Percentiles rank a stretch among this genome's conserved stretches.
Evolutionary conservation across 2,888 invertebrate species (phyloP).

Genomic region (Platycheirus rosarum): DNA sequence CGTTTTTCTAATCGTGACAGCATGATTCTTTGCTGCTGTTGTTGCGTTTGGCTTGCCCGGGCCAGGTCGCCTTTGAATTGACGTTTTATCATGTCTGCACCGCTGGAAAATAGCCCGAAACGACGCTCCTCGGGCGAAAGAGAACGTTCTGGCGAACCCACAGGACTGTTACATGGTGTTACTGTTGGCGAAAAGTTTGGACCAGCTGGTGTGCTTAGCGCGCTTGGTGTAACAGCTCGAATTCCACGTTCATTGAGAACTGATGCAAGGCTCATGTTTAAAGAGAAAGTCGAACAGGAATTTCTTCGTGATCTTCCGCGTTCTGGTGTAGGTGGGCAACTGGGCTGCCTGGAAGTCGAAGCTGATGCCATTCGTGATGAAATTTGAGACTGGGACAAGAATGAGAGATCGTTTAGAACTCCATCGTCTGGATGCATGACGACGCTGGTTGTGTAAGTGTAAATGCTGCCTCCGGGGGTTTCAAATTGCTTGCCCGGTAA

Average conservation of each 20-base stretch:
- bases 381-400: slow-evolving; percentile 86
- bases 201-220: slow-evolving; percentile 86
- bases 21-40: slow-evolving; percentile 80
- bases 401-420: slow-evolving; percentile 85
- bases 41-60: slow-evolving; percentile 79
- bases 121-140: slow-evolving; percentile 82
- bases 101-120: slow-evolving; percentile 85
- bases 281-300: slow-evolving; percentile 91
- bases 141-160: slow-evolving; percentile 85
- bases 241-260: slow-evolving; percentile 91
- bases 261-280: slow-evolving; percentile 87
- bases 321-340: slow-evolving; percentile 83
- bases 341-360: slow-evolving; percentile 84
- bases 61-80: slow-evolving; percentile 84
- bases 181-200: slow-evolving; percentile 90
- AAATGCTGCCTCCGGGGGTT: slow-evolving; percentile 89
- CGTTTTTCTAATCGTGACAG: slow-evolving; percentile 81
- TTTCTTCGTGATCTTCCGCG: slow-evolving; percentile 88
- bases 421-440: slow-evolving; percentile 95
- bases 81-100: slow-evolving; percentile 86
- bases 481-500: slow-evolving; percentile 90
- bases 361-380: slow-evolving; percentile 88
- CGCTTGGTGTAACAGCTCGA: slow-evolving; percentile 88
- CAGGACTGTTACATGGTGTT: slow-evolving; percentile 93
- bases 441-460: slow-evolving; percentile 93